A percentile compares a stretch with the other conserved stretches of the same genome.
phyloP scores from a whole-genome alignment of 2,797 vertebrate genomes.

The Peromyscus aztecus region DNA sequence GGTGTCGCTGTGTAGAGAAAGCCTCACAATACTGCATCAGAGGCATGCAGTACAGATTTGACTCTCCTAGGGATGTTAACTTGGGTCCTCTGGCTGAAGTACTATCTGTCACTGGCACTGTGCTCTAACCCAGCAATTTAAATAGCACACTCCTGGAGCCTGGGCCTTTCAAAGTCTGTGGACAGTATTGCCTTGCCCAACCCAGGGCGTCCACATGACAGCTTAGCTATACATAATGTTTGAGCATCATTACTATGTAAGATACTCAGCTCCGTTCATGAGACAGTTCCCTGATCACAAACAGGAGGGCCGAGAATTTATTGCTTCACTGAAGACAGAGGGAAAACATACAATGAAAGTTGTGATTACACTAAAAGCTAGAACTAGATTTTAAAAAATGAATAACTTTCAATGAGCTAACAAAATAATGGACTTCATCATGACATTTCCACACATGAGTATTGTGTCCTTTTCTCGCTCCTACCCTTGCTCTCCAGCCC shows the following conservation, averaged over 20 bases:
- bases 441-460: neutral
- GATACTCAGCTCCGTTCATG: slow-evolving; percentile 19
- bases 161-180: neutral
- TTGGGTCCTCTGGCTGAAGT: neutral
- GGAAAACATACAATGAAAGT: slow-evolving; percentile 15
- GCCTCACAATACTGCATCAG: neutral
- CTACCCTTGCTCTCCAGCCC: neutral
- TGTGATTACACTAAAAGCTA: neutral
- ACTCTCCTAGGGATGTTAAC: neutral
- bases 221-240: slow-evolving; percentile 19
- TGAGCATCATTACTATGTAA: slow-evolving; percentile 39
- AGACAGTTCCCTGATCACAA: slow-evolving; percentile 45
- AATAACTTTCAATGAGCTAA: neutral
- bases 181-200: neutral
- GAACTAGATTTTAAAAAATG: slow-evolving; percentile 18
- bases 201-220: neutral
- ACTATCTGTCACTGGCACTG: neutral
- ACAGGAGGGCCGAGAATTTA: slow-evolving; percentile 39
- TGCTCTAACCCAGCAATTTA: slow-evolving; percentile 48
- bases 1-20: neutral
- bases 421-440: neutral
- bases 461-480: neutral
- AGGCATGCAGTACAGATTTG: neutral
- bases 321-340: neutral
- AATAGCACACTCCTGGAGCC: neutral